Evolutionary conservation across 1,140 invertebrate genomes (phyloP).

Genomic region (Diachasma alloeum): DNA sequence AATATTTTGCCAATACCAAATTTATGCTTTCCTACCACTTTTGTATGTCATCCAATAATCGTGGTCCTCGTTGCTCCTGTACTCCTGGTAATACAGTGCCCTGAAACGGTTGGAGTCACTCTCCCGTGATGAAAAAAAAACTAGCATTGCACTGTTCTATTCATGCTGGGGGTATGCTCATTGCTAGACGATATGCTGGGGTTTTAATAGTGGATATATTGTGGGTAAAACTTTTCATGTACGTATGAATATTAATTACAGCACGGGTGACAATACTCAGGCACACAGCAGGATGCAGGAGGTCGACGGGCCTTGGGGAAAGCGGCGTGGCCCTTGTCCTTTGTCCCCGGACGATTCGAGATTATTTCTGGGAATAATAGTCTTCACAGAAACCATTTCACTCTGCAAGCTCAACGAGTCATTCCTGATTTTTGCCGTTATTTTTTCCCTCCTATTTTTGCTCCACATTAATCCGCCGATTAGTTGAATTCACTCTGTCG

Average conservation of each 20-base stretch:
- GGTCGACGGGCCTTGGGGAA: constrained; percentile 37
- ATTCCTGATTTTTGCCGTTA: background rate
- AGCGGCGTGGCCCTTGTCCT: constrained; percentile 41
- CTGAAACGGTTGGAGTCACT: constrained; percentile 41
- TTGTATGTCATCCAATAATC: constrained; percentile 64
- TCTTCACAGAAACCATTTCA: too few species aligned
- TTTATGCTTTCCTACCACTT: constrained; percentile 64
- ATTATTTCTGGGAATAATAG: background rate
- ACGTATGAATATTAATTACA: constrained; percentile 66
- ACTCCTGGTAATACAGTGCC: constrained; percentile 52
- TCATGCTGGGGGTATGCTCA: background rate
- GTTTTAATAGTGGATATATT: background rate
- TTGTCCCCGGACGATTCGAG: constrained; percentile 17
- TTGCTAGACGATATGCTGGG: background rate
- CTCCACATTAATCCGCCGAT: background rate
- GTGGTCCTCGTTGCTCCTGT: constrained; percentile 40
- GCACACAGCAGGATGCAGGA: constrained; percentile 49
- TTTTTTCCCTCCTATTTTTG: background rate
- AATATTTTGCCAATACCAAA: constrained; percentile 28
- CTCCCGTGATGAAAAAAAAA: background rate
- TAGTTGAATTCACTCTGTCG: too few species aligned
- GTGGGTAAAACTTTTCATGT: constrained; percentile 15
- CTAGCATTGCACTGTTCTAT: background rate
- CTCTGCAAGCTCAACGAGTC: too few species aligned
- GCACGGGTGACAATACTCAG: constrained; percentile 59